Base-by-base conservation (phyloP, 2,888 invertebrate genomes). In the Quadroppia sp. region DNA sequence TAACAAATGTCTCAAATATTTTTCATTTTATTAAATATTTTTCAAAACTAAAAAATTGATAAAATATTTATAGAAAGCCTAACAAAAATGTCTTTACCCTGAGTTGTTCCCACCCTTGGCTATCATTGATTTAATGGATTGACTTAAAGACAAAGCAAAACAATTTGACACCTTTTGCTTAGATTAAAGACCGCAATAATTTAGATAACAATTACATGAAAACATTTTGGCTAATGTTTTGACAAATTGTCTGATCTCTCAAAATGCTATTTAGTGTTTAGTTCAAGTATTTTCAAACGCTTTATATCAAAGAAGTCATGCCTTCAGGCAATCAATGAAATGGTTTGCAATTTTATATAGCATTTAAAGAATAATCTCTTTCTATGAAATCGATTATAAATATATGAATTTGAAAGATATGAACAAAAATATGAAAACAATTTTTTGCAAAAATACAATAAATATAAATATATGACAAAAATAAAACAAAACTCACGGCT, bases 401-500 rank as follows among this genome's bases (percentile, higher is more conserved):
- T n/a, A 36, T 30, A 32, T 32, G 1, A 4, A 71, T 13, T 48
- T 13, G 30, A 56, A 70, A 53, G 4, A 42, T 25, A 30, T 40
- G 20, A 7, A 25, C 20, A 53, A 53, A 7, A 20, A 53, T 48
- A 9, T 15, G 3, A 53, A 53, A 53, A 53, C 13, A 23, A 53
- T 20, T 20, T 20, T 53, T 53, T 53, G 23, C 17, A 15, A n/a
- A n/a, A n/a, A n/a, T n/a, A 48, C 20, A 48, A 9, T 48, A 9
- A 9, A 9, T 36, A 36, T 9, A 36, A 36, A 67, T 30, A 50
- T 25, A 71, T 59, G 48, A 15, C 20, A 45, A 70, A 11, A 50
- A 30, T 42, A 56, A 20, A 40, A 42, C 25, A 36, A 71, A 59
- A 77, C 77, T 77, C 67, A 77, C 77, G 77, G 77, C 75, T 77